These are phyloP conservation scores for Alfaro cultratus DNA, from an alignment of 2,797 vertebrate species.

Conservation along the genomic window DNA sequence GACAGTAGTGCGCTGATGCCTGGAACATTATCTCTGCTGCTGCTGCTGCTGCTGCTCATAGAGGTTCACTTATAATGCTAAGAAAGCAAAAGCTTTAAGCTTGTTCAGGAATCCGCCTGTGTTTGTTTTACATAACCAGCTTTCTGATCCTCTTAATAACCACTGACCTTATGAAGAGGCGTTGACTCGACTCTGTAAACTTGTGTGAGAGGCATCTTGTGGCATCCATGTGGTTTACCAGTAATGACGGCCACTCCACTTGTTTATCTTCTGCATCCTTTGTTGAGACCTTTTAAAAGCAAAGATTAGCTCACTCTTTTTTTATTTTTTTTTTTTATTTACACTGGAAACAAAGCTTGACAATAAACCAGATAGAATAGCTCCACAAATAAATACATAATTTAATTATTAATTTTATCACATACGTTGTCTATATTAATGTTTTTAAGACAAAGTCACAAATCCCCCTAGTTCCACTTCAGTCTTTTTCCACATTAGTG, in stretches of 20 bases:
- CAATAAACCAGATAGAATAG: not conserved
- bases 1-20: conserved; percentile 16
- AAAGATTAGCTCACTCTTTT: not conserved
- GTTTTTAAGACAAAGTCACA: not conserved
- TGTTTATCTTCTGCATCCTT: conserved; percentile 2
- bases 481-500: not conserved
- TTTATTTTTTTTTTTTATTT: not conserved
- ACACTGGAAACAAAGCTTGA: not conserved
- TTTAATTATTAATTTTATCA: not conserved
- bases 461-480: not conserved
- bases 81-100: conserved; percentile 2
- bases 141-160: conserved; percentile 12
- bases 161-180: conserved; percentile 8
- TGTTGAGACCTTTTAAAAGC: not conserved
- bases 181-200: conserved; percentile 12
- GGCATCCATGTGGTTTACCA: conserved; percentile 14
- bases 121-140: conserved; percentile 1
- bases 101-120: not conserved
- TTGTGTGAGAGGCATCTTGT: conserved; percentile 7
- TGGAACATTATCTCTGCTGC: conserved; percentile 16
- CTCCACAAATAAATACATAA: not conserved
- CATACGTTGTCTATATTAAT: not conserved
- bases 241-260: not conserved
- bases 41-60: not conserved
- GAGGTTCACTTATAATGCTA: conserved; percentile 22